Evolutionary conservation across 2,888 invertebrate genomes (phyloP).

Genomic region (Rosalia funebris): DNA sequence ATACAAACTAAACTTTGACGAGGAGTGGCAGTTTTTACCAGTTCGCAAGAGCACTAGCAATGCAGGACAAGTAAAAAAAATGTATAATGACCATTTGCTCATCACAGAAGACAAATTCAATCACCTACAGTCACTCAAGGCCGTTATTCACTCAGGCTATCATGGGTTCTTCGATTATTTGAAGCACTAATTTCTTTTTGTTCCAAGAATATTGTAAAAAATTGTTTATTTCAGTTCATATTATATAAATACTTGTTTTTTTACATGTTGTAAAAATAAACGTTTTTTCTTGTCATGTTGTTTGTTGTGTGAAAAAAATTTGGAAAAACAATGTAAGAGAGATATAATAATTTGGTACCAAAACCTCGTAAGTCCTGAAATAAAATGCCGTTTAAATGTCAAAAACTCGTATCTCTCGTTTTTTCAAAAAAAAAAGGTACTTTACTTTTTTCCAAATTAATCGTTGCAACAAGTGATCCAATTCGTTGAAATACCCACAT

Average conservation of each 20-base stretch:
- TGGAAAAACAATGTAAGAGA: not conserved
- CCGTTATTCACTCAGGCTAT: conserved; percentile 20
- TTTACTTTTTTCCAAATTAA: not conserved
- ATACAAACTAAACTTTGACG: conserved; percentile 37
- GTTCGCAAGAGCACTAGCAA: too few species aligned
- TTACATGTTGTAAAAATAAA: too few species aligned
- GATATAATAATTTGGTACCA: not conserved
- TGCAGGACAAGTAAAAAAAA: too few species aligned
- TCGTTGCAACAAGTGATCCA: too few species aligned
- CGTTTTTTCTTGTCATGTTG: not conserved
- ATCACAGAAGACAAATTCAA: conserved; percentile 24
- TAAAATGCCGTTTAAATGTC: not conserved
- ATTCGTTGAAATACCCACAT: too few species aligned
- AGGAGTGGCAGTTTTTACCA: conserved; percentile 33
- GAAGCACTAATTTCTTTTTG: not conserved
- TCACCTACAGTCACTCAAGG: conserved; percentile 23
- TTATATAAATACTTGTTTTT: not conserved
- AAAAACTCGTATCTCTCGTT: conserved; percentile 6
- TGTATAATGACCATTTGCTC: conserved; percentile 23
- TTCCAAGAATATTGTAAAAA: not conserved
- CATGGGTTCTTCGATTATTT: conserved; percentile 28
- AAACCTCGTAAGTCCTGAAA: not conserved
- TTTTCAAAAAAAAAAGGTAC: not conserved
- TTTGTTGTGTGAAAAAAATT: not conserved
- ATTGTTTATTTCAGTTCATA: not conserved